A percentile compares a stretch with the other conserved stretches of the same genome.
Evolutionary conservation across 2,797 vertebrate genomes (phyloP).

Genomic region (Erpetoichthys calabaricus): DNA sequence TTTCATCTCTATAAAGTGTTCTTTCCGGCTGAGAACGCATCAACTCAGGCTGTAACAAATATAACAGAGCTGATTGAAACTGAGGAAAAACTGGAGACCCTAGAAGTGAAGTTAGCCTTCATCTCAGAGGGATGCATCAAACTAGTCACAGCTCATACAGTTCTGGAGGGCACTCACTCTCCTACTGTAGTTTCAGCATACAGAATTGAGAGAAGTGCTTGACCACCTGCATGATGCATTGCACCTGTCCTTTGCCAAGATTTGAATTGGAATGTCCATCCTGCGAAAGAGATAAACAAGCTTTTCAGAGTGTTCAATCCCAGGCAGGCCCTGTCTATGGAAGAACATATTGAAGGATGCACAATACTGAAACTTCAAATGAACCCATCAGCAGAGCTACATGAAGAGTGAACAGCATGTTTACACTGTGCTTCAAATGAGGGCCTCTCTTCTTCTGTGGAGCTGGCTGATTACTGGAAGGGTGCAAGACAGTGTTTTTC

Average conservation of each 20-base stretch:
- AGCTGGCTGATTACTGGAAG: no score
- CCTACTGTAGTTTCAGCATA: not conserved
- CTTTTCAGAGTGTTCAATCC: slow-evolving; percentile 5
- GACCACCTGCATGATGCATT: not conserved
- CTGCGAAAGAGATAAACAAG: not conserved
- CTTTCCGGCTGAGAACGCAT: not conserved
- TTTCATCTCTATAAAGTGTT: no score
- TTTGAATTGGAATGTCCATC: slow-evolving; percentile 5
- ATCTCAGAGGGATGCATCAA: slow-evolving; percentile 2
- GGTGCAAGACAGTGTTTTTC: no score
- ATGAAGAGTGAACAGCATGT: slow-evolving; percentile 1
- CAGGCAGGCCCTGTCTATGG: not conserved
- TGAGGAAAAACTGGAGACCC: not conserved
- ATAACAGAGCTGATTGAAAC: not conserved
- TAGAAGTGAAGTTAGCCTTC: not conserved
- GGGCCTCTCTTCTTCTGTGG: no score
- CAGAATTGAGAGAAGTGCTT: not conserved
- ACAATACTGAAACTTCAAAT: not conserved
- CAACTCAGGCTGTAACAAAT: slow-evolving; percentile 4
- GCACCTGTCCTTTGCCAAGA: not conserved
- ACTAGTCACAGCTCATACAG: slow-evolving; percentile 1
- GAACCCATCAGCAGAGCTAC: slow-evolving; percentile 2
- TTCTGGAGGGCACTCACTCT: not conserved
- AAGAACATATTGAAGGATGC: not conserved
- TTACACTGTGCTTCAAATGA: not conserved